These are phyloP conservation scores for Neolamprologus falcicula DNA, from an alignment of 2,113 vertebrate species.

Conservation along the genomic window DNA sequence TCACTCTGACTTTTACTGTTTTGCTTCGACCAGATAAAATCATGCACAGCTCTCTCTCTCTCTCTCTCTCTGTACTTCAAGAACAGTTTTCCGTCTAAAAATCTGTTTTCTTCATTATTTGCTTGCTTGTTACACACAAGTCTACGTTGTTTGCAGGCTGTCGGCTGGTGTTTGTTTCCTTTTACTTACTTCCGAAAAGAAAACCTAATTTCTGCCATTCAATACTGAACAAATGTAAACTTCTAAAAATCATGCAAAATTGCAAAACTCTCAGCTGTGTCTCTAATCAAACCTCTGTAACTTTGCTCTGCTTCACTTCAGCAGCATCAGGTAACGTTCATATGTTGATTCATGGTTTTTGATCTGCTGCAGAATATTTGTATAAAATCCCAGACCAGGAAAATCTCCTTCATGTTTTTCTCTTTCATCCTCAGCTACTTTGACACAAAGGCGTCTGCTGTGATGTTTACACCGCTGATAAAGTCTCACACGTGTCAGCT, in stretches of 20 bases:
- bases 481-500: not conserved
- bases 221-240: rapidly evolving
- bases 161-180: rapidly evolving
- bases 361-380: rapidly evolving
- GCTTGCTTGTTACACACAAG: rapidly evolving
- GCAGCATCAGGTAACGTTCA: rapidly evolving
- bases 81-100: rapidly evolving
- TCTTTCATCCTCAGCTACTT: not conserved
- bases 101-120: rapidly evolving
- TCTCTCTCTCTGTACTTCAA: not conserved
- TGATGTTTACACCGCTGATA: rapidly evolving
- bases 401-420: rapidly evolving
- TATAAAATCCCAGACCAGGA: rapidly evolving
- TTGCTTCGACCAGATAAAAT: not conserved
- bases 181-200: not conserved
- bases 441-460: not conserved
- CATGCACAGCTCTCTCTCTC: no score
- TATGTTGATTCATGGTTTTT: rapidly evolving
- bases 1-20: not conserved
- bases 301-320: no score
- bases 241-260: rapidly evolving
- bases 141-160: rapidly evolving
- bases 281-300: rapidly evolving
- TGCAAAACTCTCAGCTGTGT: no score
- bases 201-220: rapidly evolving